Evolutionary conservation across 2,113 vertebrate species (phyloP), one percentile per base, ranked within the genome.

Genomic region (Prunella fulvescens): DNA sequence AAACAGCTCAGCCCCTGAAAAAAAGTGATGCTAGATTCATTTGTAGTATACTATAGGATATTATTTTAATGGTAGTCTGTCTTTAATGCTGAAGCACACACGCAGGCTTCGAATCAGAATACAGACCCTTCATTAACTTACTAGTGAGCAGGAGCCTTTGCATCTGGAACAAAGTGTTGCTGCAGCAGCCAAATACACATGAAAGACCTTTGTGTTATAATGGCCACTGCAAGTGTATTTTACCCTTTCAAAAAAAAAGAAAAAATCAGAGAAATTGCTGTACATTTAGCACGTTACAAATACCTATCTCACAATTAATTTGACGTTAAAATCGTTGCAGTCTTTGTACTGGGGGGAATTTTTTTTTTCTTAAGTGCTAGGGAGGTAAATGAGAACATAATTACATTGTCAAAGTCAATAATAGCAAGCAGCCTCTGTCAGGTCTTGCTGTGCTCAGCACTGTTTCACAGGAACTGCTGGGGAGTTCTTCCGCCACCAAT

Each of bases 361-460:
- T 40, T 57, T 66, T 47, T 54, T 94, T 31, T 6, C 77, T 96
- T 95, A 96, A 95, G 93, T 96, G 96, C 95, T 94, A 92, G 92
- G 90, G 88, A 96, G 87, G 95, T 93, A 97, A 97, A 97, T 95
- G 96, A 97, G 97, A 95, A 91, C 95, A 93, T 97, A 98, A 98
- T 98, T 97, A 97, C 93, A 95, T 94, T 91, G 93, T 97, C 95
- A 84, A 95, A 98, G 97, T 97, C 98, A 95, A 96, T 97, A 97
- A 96, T 87, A 90, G 91, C 93, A 93, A 91, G 74, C 91, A 93
- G 94, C 86, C 90, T 84, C 89, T 97, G 90, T 95, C 95, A 90
- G 93, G 95, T 97, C 97, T 97, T 96, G 96, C 96, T 97, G 96
- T 92, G 96, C 95, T 97, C 97, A 95, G 98, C 97, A 96, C 95